Evolutionary conservation across 2,888 invertebrate species (phyloP).

Genomic region (Apocheima hispidaria): DNA sequence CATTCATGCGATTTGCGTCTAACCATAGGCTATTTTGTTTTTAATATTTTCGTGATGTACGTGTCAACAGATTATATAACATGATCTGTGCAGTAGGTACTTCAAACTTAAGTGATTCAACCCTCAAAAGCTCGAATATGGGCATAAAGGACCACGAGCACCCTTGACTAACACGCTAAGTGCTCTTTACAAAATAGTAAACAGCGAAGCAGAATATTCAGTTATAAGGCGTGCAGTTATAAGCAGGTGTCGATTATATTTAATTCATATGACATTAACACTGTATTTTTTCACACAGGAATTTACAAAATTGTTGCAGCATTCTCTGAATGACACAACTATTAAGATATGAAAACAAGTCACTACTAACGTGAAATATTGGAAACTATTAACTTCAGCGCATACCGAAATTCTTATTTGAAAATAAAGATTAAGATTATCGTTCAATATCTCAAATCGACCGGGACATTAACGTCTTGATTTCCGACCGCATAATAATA

Average conservation of each 20-base stretch:
- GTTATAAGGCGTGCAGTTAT: no score
- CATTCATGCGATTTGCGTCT: no score
- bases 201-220: background rate
- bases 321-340: constrained; percentile 30
- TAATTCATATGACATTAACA: constrained; percentile 21
- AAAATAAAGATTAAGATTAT: constrained; percentile 57
- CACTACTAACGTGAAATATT: constrained; percentile 47
- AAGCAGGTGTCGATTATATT: constrained; percentile 10
- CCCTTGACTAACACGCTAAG: constrained; percentile 41
- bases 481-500: constrained; percentile 56
- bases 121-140: constrained; percentile 30
- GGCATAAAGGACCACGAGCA: constrained; percentile 35
- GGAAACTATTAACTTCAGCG: constrained; percentile 41
- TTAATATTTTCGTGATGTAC: no score
- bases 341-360: constrained; percentile 44
- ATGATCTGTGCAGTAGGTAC: constrained; percentile 15
- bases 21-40: no score
- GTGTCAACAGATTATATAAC: no score
- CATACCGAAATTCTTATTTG: constrained; percentile 49
- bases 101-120: constrained; percentile 15
- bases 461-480: constrained; percentile 52
- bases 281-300: constrained; percentile 1
- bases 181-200: constrained; percentile 24
- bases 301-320: constrained; percentile 4
- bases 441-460: constrained; percentile 56